Evolutionary conservation across 2,797 vertebrate species (phyloP).

Genomic region (Eidolon dupreanum): DNA sequence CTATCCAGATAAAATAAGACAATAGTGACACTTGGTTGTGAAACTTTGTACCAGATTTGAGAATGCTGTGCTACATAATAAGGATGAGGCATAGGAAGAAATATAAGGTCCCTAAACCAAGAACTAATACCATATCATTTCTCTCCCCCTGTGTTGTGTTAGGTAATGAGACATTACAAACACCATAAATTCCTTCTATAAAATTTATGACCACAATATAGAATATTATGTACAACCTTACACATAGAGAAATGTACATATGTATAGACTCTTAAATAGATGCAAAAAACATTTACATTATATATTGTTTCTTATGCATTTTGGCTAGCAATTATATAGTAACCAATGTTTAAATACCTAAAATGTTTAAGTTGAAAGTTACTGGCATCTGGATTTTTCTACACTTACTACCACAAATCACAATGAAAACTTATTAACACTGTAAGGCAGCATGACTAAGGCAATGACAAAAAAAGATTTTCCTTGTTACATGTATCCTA

Average conservation of each 20-base stretch:
- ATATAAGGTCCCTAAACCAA: neutral
- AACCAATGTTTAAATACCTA: neutral
- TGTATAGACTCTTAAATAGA: neutral
- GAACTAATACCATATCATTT: neutral
- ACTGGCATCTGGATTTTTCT: neutral
- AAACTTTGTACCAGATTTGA: neutral
- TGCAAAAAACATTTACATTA: neutral
- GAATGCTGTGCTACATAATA: neutral
- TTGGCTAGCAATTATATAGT: neutral
- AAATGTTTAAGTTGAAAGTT: neutral
- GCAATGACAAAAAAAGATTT: slow-evolving; percentile 12
- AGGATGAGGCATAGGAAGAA: neutral
- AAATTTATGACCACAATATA: neutral
- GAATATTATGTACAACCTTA: neutral
- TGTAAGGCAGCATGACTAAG: neutral
- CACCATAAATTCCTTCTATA: neutral
- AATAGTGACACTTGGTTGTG: neutral
- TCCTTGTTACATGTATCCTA: neutral
- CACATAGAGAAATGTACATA: neutral
- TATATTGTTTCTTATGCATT: neutral
- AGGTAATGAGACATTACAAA: neutral
- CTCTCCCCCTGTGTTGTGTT: neutral
- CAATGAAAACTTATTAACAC: neutral
- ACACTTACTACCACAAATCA: neutral
- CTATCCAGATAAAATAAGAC: neutral